Evolutionary conservation across 1,140 invertebrate species (phyloP), one percentile per base, ranked within the genome.

Genomic region (Polypedilum pembai): DNA sequence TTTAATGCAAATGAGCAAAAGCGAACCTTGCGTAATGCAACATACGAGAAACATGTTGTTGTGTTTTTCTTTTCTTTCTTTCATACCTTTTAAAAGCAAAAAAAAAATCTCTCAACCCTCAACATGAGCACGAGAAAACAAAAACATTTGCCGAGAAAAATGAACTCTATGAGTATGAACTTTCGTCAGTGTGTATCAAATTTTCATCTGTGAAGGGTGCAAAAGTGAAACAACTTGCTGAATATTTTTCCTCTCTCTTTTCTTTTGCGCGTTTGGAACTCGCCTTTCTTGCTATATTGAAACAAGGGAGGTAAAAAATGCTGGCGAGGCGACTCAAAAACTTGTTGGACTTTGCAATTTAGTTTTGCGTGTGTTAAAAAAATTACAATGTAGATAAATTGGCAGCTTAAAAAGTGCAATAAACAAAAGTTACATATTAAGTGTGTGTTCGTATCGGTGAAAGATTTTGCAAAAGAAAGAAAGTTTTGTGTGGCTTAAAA

Each of bases 211-310:
- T n/a, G 10, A n/a, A 56, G 45, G 45, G 45, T 56, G 45, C 24
- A 56, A 56, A 56, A 56, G n/a, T 12, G 45, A 56, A 56, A 56
- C 45, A 56, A n/a, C n/a, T 56, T 56, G 45, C 45, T 56, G 45
- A 56, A 56, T 56, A 45, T 45, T 45, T 45, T 45, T 33, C 5
- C 24, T 1, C 24, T 33, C 24, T 3, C 24, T 33, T 45, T 45
- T 45, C 41, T 56, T 56, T 12, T 56, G 45, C 24, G 24, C 24
- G 24, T 33, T 33, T 33, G 24, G 24, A 33, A 5, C 5, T 33
- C 5, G 24, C 24, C 24, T 33, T 33, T 33, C 24, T 33, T 33
- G 24, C 24, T 33, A 33, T 33, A 33, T 1, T 33, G 24, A 33
- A 33, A 33, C 24, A 33, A 33, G 24, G 24, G 24, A 33, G 24